These are phyloP conservation scores for Myopa testacea DNA, from an alignment of 2,888 invertebrate genomes.

Conservation along the genomic window DNA sequence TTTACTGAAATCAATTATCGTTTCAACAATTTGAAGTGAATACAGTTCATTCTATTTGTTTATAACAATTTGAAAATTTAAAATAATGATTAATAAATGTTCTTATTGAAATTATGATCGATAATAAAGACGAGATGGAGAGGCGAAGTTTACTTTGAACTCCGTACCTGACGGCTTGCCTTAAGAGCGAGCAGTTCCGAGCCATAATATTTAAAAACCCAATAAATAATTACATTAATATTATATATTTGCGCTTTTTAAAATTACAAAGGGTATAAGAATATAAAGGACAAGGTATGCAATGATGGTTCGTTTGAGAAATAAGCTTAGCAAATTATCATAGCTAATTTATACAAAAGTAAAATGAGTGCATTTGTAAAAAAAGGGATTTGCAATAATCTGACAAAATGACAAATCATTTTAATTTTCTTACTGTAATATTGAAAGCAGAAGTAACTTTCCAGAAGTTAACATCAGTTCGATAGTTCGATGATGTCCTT, in stretches of 20 bases:
- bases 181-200: no score
- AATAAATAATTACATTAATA: slow-evolving; percentile 54
- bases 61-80: no score
- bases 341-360: slow-evolving; percentile 67
- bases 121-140: no score
- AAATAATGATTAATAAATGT: no score
- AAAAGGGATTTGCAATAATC: slow-evolving; percentile 57
- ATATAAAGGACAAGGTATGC: slow-evolving; percentile 30
- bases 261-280: background rate
- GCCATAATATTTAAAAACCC: no score
- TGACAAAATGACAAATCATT: slow-evolving; percentile 33
- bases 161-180: no score
- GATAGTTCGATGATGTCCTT: background rate
- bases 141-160: no score
- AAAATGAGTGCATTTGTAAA: slow-evolving; percentile 62
- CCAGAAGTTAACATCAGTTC: background rate
- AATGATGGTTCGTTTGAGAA: slow-evolving; percentile 65
- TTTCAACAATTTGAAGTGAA: no score
- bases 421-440: background rate
- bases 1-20: background rate
- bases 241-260: slow-evolving; percentile 26
- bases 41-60: no score
- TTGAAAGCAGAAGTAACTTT: background rate
- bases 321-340: slow-evolving; percentile 68
- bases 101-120: no score